Conservation (phyloP, 2,797 vertebrate species). For the Aldrovandia affinis region DNA sequence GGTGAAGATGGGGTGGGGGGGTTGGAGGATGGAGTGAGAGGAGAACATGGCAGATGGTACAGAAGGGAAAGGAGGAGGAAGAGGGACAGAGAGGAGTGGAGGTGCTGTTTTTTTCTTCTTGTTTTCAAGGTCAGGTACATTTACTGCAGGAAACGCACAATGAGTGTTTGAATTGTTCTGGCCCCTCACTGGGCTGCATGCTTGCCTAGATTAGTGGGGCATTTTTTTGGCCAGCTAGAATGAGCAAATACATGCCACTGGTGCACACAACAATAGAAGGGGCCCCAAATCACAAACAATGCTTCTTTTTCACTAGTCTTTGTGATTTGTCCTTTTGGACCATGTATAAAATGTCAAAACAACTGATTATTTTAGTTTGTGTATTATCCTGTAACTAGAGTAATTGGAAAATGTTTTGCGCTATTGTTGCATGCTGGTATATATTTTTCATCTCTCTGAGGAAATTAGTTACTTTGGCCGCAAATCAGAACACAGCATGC, state of each 20-base stretch:
- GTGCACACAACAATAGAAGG: neutral
- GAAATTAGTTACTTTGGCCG: no score
- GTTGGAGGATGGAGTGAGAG: neutral
- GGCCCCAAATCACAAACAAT: neutral
- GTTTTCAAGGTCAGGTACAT: neutral
- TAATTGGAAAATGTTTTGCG: neutral
- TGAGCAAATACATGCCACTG: neutral
- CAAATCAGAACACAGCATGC: no score
- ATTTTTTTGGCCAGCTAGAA: neutral
- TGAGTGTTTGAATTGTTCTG: neutral
- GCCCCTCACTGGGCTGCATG: neutral
- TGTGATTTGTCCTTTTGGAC: neutral
- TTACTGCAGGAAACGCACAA: neutral
- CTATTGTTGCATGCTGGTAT: neutral
- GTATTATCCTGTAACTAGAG: neutral
- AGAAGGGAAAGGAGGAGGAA: no score
- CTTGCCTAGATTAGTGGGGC: neutral
- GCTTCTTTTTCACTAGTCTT: neutral
- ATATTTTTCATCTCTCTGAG: no score
- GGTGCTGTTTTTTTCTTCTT: neutral
- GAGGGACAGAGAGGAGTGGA: neutral
- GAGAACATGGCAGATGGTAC: no score
- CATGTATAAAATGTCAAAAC: neutral
- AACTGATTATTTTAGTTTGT: neutral
- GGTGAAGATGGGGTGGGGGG: neutral